Base-by-base conservation (phyloP, 2,797 vertebrate species). In the Protonibea diacanthus region DNA sequence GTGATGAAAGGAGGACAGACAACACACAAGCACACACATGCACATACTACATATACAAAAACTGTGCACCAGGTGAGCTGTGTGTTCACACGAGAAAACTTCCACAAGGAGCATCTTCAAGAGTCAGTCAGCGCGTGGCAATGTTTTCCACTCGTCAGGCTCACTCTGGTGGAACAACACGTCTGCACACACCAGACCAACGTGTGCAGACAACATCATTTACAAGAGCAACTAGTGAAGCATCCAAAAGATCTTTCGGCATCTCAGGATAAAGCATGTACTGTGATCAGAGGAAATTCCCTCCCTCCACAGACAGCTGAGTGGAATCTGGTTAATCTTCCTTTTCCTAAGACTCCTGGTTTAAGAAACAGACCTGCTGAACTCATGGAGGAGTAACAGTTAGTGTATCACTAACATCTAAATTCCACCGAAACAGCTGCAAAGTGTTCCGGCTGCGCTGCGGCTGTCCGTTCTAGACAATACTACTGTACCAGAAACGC, bases 71-170 rank as follows among this genome's bases (percentile, higher is more conserved):
- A 40, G 56, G 56, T 71, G 11, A 74, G 71, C 15, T 52, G 70
- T 71, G 71, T 69, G 18, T n/a, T 62, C n/a, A 63, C 64, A 62
- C 53, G 6, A 79, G 59, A 61, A 63, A 81, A 65, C 70, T 29
- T 75, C 52, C 47, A 68, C 55, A 33, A 65, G 44, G 7, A 56
- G 62, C 61, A 70, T 44, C 52, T 61, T 71, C 42, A 71, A 61
- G 38, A 75, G 66, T 64, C 67, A 71, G 47, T 75, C 78, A 75
- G 66, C 1, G 11, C 47, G 61, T 33, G 3, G 21, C 51, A 55
- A 70, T 70, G 60, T 40, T 74, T 77, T 61, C 64, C 29, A 76
- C 72, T 76, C 52, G 57, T 66, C 65, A 82, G 65, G 17, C 56
- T 74, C 65, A 80, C 15, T 59, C 38, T 68, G 47, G 56, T 75